Base-by-base conservation (phyloP, 2,797 vertebrate species). In the Mycteria americana region DNA sequence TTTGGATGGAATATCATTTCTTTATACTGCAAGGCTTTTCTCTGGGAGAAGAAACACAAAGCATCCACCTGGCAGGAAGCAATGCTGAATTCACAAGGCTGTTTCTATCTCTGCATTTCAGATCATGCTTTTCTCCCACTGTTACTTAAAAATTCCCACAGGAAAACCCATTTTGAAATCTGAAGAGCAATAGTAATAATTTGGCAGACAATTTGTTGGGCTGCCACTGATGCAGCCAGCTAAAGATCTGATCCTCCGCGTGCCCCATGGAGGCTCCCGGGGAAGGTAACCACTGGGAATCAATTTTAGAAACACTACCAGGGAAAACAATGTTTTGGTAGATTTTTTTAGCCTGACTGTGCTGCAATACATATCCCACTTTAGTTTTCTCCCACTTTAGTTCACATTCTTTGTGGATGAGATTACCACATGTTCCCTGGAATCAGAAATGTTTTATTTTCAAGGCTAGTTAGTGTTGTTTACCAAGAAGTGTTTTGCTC, bases 371-470 rank as follows among this genome's bases (percentile, higher is more conserved):
- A 37, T 1, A 3, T 60, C 53, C 70, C 11, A 2, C 30, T 95
- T 94, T 30, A 72, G 18, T 57, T 93, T 73, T 78, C 63, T 92
- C 67, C 35, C 56, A n/a, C 48, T 89, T 68, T 1, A 63, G 50
- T 50, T 81, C 64, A 53, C 78, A 65, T 68, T 89, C 63, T 72
- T 63, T 59, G 77, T 46, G 73, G 86, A 80, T 1, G 24, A 73
- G 77, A 92, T 95, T 79, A 82, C 70, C 84, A 73, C 63, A 46
- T 31, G 27, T 53, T 94, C 92, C 75, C 79, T 68, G 91, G 31
- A 91, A 89, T 56, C 68, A 27, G 78, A 70, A 62, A 68, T 81
- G 69, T 64, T 94, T 94, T 88, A 23, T 85, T 92, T 88, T 76
- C 83, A 79, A 89, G 84, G 85, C 67, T 76, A 41, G 74, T 68